phyloP scores from a whole-genome alignment of 2,797 vertebrate species.

The Pteronotus mesoamericanus region DNA sequence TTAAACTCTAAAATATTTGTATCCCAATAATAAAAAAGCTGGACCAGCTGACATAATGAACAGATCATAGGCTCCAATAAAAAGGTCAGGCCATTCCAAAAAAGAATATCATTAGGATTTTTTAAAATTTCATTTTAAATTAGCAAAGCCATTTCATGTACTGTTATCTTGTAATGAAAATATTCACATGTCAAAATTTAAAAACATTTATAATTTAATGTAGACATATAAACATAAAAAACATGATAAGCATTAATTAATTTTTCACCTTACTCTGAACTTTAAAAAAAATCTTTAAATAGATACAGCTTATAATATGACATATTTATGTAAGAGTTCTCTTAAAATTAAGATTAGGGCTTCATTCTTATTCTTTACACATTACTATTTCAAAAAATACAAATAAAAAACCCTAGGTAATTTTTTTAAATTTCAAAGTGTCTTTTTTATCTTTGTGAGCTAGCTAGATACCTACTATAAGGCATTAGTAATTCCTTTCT shows the following conservation, averaged over 20 bases:
- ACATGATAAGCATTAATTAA: neutral
- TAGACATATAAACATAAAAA: conserved; percentile 4
- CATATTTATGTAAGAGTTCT: neutral
- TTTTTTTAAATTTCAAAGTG: conserved; percentile 10
- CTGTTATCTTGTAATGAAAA: conserved; percentile 37
- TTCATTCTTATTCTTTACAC: conserved; percentile 12
- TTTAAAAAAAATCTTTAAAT: conserved; percentile 16
- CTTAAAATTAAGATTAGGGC: conserved; percentile 29
- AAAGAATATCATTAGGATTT: neutral
- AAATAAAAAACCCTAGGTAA: neutral
- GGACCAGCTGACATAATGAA: neutral
- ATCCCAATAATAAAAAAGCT: conserved; percentile 18
- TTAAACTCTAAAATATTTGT: neutral
- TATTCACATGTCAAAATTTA: conserved; percentile 2
- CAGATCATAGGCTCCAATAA: neutral
- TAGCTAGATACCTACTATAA: neutral
- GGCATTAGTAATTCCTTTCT: conserved; percentile 35
- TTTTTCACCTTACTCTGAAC: conserved; percentile 6
- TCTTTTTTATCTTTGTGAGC: conserved; percentile 41
- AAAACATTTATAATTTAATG: conserved; percentile 13
- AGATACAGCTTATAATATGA: neutral
- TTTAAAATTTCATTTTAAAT: neutral
- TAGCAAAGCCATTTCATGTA: neutral
- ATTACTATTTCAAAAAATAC: conserved; percentile 12
- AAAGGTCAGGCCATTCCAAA: conserved; percentile 6